Conservation (phyloP, 2,888 invertebrate genomes). For the Lithophane socia region DNA sequence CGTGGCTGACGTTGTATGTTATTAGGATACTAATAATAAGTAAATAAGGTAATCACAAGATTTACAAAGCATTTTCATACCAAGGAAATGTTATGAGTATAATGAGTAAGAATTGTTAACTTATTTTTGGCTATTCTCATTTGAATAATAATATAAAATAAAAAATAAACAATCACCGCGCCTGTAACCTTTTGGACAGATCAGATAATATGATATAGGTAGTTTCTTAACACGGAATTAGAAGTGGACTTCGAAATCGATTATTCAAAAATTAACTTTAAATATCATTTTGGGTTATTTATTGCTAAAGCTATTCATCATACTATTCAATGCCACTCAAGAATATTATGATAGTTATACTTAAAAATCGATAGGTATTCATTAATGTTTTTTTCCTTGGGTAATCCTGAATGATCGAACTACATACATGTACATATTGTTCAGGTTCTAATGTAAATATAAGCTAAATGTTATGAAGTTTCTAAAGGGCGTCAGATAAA, state of each 20-base stretch:
- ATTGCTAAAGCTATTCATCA: slow-evolving; percentile 53
- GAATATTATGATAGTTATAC: slow-evolving; percentile 27
- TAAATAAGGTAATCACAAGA: neutral
- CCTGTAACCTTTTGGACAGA: slow-evolving; percentile 38
- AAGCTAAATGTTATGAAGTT: neutral
- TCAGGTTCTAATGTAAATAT: slow-evolving; percentile 1
- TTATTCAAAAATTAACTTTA: slow-evolving; percentile 58
- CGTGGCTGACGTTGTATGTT: neutral
- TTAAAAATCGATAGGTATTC: slow-evolving; percentile 25
- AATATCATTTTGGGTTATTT: slow-evolving; percentile 52
- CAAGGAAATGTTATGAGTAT: neutral
- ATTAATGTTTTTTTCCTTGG: slow-evolving; percentile 12
- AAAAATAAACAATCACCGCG: neutral
- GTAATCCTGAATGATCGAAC: slow-evolving; percentile 4
- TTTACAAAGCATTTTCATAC: neutral
- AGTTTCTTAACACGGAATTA: slow-evolving; percentile 35
- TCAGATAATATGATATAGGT: slow-evolving; percentile 15
- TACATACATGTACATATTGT: neutral
- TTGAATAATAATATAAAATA: neutral
- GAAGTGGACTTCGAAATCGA: slow-evolving; percentile 43
- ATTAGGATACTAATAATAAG: neutral
- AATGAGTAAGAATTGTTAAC: neutral
- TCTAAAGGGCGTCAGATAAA: slow-evolving; percentile 9
- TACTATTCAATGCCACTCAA: slow-evolving; percentile 51
- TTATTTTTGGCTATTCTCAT: slow-evolving; percentile 14